Base-by-base conservation (phyloP, 2,888 invertebrate species). In the Stictocephala bisonia region DNA sequence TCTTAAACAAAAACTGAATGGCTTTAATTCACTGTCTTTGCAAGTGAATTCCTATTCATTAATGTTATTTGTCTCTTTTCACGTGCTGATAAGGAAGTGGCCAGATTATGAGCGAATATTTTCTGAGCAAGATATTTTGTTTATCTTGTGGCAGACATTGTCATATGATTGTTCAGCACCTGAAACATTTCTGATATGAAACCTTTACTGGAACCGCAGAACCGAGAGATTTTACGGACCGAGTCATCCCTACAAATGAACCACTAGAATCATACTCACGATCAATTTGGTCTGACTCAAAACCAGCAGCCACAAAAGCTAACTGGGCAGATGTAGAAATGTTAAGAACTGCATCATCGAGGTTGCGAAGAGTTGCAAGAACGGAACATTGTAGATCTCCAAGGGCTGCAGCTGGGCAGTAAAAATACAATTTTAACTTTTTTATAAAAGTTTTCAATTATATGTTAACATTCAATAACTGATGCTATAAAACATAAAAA, bases 361-460 rank as follows among this genome's bases (percentile, higher is more conserved):
- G 83, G 74, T 85, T 86, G 80, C 91, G 89, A 20, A 93, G 84
- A 24, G 92, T 90, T 18, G 94, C 91, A 77, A 91, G 86, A 13
- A 93, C 93, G n/a, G 94, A 93, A 83, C 94, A 93, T 82, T 94
- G 95, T 22, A 94, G 86, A 83, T 95, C 95, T 9, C 94, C 94
- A 77, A 94, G 84, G 0, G 92, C 93, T 50, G 90, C 91, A 53
- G 92, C 88, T 87, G 78, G 13, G 40, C 40, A 20, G 44, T 24
- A 44, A 13, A 40, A 24, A 20, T 3, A 22, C 27, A 72, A 27
- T 26, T n/a, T 15, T 18, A 71, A 35, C 15, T 15, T 7, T 53
- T 53, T n/a, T 22, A 3, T 15, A 53, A 53, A 22, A 15, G 13
- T 53, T 53, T 50, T 50, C 7, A 15, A 50, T 50, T 50, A 50